A percentile compares a stretch with the other conserved stretches of the same genome.
Evolutionary conservation across 2,797 vertebrate genomes (phyloP).

Genomic region (Schizothorax lantsangensis): DNA sequence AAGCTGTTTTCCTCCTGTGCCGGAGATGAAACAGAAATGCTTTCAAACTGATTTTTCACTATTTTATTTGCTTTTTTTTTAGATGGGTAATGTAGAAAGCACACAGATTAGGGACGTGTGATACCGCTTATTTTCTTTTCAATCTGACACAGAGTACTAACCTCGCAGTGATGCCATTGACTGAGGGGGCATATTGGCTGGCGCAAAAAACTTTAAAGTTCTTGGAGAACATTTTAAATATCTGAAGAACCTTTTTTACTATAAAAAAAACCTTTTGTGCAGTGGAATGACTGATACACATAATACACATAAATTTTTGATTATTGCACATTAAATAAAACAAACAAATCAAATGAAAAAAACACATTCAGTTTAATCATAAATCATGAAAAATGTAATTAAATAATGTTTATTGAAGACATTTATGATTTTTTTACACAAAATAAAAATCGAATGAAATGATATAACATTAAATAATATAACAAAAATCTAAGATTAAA

Average conservation of each 20-base stretch:
- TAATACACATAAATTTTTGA: not conserved
- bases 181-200: too few species aligned
- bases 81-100: not conserved
- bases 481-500: not conserved
- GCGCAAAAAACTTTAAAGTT: too few species aligned
- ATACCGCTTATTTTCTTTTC: not conserved
- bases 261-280: not conserved
- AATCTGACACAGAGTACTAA: not conserved
- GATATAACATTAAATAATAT: not conserved
- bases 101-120: not conserved
- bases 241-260: too few species aligned
- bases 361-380: too few species aligned
- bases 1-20: slow-evolving; percentile 51
- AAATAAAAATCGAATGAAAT: too few species aligned
- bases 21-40: slow-evolving; percentile 48
- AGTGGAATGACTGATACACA: not conserved
- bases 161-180: not conserved
- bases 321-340: not conserved
- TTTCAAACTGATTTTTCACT: slow-evolving; percentile 53
- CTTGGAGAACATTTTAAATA: too few species aligned
- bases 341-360: too few species aligned
- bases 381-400: not conserved
- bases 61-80: slow-evolving; percentile 12
- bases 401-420: too few species aligned
- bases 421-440: too few species aligned